phyloP scores from a whole-genome alignment of 1,140 invertebrate genomes.

The Monochamus saltuarius region DNA sequence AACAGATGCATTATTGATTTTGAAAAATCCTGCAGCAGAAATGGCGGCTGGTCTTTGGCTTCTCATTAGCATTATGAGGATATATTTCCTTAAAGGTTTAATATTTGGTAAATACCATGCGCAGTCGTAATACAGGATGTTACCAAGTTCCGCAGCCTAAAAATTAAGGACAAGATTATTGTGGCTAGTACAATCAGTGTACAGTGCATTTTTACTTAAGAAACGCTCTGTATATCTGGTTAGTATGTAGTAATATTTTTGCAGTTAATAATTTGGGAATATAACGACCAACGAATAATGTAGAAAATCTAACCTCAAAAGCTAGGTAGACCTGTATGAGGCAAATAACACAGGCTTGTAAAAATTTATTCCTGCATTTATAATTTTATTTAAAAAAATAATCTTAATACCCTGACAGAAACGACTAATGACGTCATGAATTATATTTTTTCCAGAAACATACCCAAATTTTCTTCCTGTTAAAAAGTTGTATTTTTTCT shows the following conservation, averaged over 20 bases:
- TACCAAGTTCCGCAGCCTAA: slow-evolving; percentile 10
- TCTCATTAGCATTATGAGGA: slow-evolving; percentile 9
- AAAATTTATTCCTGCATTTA: too few relatives aligned
- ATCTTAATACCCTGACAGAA: too few relatives aligned
- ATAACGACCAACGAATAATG: background rate
- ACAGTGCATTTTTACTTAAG: background rate
- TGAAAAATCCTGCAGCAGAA: slow-evolving; percentile 8
- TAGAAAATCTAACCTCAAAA: background rate
- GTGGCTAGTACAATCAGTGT: background rate
- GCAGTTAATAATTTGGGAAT: background rate
- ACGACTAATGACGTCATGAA: too few relatives aligned
- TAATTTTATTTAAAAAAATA: too few relatives aligned
- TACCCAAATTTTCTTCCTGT: too few relatives aligned
- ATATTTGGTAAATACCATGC: slow-evolving; percentile 16
- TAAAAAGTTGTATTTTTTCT: too few relatives aligned
- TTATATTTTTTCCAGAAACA: too few relatives aligned
- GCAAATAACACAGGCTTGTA: too few relatives aligned
- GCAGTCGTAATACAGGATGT: slow-evolving; percentile 13
- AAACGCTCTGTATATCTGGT: background rate
- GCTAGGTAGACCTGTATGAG: background rate
- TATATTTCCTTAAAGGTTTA: slow-evolving; percentile 3
- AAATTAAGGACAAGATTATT: background rate
- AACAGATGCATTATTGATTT: slow-evolving; percentile 12
- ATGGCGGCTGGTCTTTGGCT: slow-evolving; percentile 5
- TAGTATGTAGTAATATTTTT: background rate